phyloP scores from a whole-genome alignment of 1,140 invertebrate species.

The Myzus persicae region DNA sequence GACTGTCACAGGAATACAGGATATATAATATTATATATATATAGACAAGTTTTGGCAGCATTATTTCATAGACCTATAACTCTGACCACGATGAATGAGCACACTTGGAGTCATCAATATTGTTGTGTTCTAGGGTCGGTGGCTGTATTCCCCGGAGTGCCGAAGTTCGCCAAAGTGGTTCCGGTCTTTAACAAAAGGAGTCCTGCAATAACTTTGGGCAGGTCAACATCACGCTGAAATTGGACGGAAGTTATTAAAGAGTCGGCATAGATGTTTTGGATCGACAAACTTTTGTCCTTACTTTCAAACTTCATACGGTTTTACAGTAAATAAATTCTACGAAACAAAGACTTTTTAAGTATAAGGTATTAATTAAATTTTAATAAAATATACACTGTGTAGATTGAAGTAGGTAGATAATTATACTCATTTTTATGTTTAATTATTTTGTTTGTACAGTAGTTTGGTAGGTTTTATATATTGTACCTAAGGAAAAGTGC shows the following conservation, averaged over 20 bases:
- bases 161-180: slow-evolving; percentile 20
- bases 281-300: neutral
- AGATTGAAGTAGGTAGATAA: neutral
- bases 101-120: slow-evolving; percentile 13
- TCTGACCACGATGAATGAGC: neutral
- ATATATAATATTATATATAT: neutral
- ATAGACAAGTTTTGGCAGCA: neutral
- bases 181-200: slow-evolving; percentile 39
- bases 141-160: neutral
- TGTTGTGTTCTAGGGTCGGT: neutral
- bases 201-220: slow-evolving; percentile 31
- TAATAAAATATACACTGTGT: neutral
- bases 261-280: neutral
- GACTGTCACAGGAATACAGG: neutral
- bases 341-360: neutral
- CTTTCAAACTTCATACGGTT: neutral
- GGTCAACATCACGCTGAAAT: slow-evolving; percentile 33
- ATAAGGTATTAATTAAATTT: neutral
- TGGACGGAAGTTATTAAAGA: slow-evolving; percentile 31
- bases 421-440: neutral
- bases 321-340: neutral
- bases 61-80: neutral
- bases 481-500: neutral
- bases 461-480: neutral
- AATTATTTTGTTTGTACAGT: neutral